Evolutionary conservation across 2,797 vertebrate species (phyloP).

Genomic region (Tragopan temminckii): DNA sequence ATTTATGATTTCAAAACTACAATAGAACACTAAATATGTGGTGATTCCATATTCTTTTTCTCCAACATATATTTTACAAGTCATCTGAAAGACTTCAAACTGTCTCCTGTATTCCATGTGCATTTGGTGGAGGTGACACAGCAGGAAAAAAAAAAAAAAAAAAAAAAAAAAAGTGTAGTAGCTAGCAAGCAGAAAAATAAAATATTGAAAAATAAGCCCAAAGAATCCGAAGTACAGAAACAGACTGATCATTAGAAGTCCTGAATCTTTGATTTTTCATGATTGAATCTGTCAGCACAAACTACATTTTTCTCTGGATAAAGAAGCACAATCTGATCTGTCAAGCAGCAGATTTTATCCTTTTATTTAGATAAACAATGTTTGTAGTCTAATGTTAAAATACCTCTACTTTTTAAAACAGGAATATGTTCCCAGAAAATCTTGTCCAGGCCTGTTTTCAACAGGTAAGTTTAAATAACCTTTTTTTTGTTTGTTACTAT

Average conservation of each 20-base stretch:
- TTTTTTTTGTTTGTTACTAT: neutral
- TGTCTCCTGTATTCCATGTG: neutral
- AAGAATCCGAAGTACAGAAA: neutral
- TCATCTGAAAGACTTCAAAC: neutral
- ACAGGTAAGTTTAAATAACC: slow-evolving; percentile 85
- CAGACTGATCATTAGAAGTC: rapidly evolving
- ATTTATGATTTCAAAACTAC: neutral
- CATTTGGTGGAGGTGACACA: neutral
- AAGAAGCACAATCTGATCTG: neutral
- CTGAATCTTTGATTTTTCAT: neutral
- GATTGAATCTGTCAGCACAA: neutral
- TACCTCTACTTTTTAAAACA: slow-evolving; percentile 78
- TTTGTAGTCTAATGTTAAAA: neutral
- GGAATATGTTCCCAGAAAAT: slow-evolving; percentile 99
- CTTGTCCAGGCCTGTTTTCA: slow-evolving; percentile 98
- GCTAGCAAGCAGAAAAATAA: neutral
- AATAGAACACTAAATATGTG: neutral
- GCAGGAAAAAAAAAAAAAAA: neutral
- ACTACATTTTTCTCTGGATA: neutral
- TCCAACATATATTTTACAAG: neutral
- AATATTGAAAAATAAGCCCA: neutral
- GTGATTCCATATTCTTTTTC: neutral
- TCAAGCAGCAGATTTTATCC: neutral
- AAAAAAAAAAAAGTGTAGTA: neutral
- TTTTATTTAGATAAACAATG: neutral